A percentile compares a stretch with the other conserved stretches of the same genome.
Evolutionary conservation across 2,113 vertebrate species (phyloP).

Genomic region (Arenaria interpres): DNA sequence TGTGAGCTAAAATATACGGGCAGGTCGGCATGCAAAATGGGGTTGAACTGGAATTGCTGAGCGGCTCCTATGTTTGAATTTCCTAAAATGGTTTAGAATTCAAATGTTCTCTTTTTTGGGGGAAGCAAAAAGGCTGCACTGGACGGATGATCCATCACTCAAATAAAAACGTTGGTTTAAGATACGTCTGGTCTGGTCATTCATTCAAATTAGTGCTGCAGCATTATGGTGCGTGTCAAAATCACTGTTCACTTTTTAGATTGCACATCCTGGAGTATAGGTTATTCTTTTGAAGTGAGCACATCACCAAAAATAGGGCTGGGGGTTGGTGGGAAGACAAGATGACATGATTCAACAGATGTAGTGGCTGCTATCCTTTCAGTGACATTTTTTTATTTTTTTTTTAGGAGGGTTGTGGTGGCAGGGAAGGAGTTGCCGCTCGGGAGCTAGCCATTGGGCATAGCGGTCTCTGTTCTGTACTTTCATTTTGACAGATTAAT

Average conservation of each 20-base stretch:
- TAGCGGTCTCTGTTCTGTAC: background rate
- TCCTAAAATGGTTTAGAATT: background rate
- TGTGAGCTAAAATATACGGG: background rate
- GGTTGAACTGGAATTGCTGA: background rate
- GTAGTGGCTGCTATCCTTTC: background rate
- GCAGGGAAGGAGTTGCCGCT: background rate
- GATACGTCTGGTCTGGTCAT: background rate
- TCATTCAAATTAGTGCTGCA: background rate
- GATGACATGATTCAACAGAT: background rate
- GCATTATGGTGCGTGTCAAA: background rate
- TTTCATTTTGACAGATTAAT: background rate
- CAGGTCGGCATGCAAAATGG: background rate
- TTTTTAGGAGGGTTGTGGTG: background rate
- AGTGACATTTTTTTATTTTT: background rate
- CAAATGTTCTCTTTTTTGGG: background rate
- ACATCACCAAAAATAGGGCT: background rate
- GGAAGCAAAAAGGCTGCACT: background rate
- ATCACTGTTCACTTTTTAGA: background rate
- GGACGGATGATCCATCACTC: background rate
- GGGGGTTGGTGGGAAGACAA: background rate
- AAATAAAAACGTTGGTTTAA: background rate
- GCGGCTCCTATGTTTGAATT: background rate
- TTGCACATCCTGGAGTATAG: background rate
- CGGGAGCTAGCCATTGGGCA: rapidly evolving
- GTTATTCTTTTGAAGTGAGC: background rate